A percentile compares a stretch with the other conserved stretches of the same genome.
These are phyloP conservation scores for Uromys caudimaculatus DNA, from an alignment of 2,797 vertebrate species.

Conservation along the genomic window DNA sequence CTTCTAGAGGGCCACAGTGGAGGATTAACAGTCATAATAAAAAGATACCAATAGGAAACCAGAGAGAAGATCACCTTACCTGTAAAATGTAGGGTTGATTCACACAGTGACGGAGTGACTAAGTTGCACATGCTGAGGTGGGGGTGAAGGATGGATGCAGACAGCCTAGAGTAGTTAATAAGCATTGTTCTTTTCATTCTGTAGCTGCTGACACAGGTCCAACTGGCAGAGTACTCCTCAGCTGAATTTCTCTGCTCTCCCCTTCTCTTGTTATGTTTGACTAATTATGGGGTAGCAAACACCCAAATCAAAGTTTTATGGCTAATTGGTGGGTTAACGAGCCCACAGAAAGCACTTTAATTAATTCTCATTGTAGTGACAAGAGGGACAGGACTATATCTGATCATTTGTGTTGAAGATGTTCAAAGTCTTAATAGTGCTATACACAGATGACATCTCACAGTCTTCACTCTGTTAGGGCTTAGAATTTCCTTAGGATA, in stretches of 20 bases:
- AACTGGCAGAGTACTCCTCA: background rate
- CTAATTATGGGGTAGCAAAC: conserved; percentile 65
- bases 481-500: background rate
- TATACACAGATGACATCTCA: background rate
- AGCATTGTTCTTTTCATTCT: background rate
- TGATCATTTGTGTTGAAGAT: background rate
- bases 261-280: conserved; percentile 46
- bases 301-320: conserved; percentile 50
- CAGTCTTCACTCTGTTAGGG: background rate
- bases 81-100: background rate
- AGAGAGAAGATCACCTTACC: background rate
- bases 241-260: conserved; percentile 21
- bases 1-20: background rate
- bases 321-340: conserved; percentile 77
- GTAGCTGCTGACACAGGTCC: background rate
- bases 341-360: conserved; percentile 57
- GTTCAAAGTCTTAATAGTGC: background rate
- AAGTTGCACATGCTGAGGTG: background rate
- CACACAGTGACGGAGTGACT: background rate
- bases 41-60: background rate
- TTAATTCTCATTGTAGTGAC: conserved; percentile 65
- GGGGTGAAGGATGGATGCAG: background rate
- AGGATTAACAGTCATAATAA: background rate
- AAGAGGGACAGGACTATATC: conserved; percentile 14
- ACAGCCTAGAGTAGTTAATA: background rate